Conservation (phyloP, 2,888 invertebrate genomes). For the Athalia cordata region DNA sequence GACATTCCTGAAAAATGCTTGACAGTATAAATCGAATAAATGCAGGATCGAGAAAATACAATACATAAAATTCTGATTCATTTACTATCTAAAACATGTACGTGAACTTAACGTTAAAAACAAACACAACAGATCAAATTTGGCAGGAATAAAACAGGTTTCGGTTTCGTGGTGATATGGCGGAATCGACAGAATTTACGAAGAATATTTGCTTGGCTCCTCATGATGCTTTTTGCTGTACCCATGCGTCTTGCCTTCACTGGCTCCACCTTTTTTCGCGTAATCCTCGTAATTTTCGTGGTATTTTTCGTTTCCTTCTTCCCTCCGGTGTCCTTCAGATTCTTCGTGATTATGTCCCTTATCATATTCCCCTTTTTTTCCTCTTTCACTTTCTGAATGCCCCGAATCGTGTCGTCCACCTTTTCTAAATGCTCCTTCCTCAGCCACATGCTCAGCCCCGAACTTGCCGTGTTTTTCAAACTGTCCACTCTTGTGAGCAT, state of each 20-base stretch:
- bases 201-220: slow-evolving; percentile 44
- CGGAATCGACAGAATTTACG: slow-evolving; percentile 8
- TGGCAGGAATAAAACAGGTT: slow-evolving; percentile 21
- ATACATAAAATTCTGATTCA: neutral
- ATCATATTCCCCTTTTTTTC: slow-evolving; percentile 77
- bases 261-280: slow-evolving; percentile 75
- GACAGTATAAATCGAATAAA: neutral
- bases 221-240: slow-evolving; percentile 68
- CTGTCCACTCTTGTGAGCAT: slow-evolving; percentile 80
- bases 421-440: slow-evolving; percentile 77
- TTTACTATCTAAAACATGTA: neutral
- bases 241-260: slow-evolving; percentile 74
- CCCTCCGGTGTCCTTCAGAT: slow-evolving; percentile 77
- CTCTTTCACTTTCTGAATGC: slow-evolving; percentile 75
- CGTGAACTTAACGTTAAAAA: slow-evolving; percentile 30
- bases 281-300: slow-evolving; percentile 76
- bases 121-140: slow-evolving; percentile 38
- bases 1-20: neutral
- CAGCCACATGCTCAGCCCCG: slow-evolving; percentile 76
- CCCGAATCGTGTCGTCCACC: slow-evolving; percentile 77
- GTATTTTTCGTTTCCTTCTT: slow-evolving; percentile 77
- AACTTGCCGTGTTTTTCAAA: slow-evolving; percentile 79
- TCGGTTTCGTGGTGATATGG: slow-evolving; percentile 7
- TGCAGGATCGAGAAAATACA: neutral
- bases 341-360: slow-evolving; percentile 77